Conservation (phyloP, 2,797 vertebrate species). For the Rhabdomys pumilio region DNA sequence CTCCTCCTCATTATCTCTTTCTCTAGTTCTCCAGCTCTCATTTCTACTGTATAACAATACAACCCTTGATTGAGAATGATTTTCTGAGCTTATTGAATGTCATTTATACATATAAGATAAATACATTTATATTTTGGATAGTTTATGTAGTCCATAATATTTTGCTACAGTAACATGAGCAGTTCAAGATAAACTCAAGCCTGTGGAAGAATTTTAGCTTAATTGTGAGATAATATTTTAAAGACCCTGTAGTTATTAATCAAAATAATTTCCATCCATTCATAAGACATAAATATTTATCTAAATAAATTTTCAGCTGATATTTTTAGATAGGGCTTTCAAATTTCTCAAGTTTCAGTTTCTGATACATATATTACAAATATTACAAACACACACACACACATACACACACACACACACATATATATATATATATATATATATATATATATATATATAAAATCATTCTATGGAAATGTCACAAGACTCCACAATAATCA, state of each 20-base stretch:
- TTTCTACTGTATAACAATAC: background rate
- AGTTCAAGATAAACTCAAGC: background rate
- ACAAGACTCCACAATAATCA: background rate
- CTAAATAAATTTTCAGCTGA: background rate
- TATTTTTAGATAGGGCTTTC: background rate
- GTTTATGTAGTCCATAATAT: background rate
- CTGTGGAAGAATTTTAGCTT: constrained; percentile 24
- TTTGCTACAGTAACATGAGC: background rate
- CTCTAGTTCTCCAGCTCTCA: background rate
- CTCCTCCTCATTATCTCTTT: background rate
- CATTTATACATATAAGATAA: background rate
- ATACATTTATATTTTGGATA: background rate
- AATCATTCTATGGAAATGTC: background rate
- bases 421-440: background rate
- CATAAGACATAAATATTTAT: background rate
- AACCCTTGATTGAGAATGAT: background rate
- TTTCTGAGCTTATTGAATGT: background rate
- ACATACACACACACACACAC: too few relatives aligned
- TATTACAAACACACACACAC: too few relatives aligned
- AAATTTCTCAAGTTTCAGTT: background rate
- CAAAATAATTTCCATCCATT: constrained; percentile 16
- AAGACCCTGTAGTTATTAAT: background rate
- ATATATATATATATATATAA: background rate
- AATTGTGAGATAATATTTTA: constrained; percentile 24
- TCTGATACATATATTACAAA: background rate